Conservation (phyloP, 2,888 invertebrate species). For the Mesochorus sp. region DNA sequence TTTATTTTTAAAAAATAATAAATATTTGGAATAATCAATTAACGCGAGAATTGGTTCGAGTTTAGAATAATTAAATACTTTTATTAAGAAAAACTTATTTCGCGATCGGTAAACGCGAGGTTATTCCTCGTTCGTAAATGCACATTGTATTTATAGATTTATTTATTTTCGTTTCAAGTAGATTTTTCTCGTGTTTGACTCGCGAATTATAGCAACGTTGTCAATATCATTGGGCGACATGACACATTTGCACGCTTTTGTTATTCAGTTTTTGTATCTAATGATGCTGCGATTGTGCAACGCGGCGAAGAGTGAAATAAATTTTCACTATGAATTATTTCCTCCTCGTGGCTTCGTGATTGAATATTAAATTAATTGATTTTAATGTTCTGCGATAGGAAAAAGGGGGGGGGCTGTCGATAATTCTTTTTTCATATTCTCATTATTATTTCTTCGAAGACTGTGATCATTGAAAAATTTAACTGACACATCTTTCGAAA, state of each 20-base stretch:
- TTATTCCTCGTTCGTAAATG: too few relatives aligned
- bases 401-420: neutral
- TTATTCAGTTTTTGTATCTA: neutral
- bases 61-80: too few relatives aligned
- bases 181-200: slow-evolving; percentile 41
- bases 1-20: too few relatives aligned
- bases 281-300: neutral
- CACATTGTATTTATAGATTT: slow-evolving; percentile 19
- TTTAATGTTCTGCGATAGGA: neutral
- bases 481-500: too few relatives aligned
- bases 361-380: neutral
- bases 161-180: neutral
- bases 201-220: slow-evolving; percentile 27
- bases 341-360: neutral
- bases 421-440: neutral
- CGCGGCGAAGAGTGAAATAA: neutral
- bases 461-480: neutral
- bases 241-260: neutral
- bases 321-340: neutral
- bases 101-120: too few relatives aligned
- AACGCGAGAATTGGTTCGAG: too few relatives aligned
- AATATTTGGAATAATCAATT: too few relatives aligned
- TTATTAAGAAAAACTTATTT: too few relatives aligned
- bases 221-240: slow-evolving; percentile 12
- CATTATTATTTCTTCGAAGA: too few relatives aligned